Percentiles rank a stretch among this genome's conserved stretches.
Conservation (phyloP, 2,888 invertebrate species). For the Leptopilina syphax region DNA sequence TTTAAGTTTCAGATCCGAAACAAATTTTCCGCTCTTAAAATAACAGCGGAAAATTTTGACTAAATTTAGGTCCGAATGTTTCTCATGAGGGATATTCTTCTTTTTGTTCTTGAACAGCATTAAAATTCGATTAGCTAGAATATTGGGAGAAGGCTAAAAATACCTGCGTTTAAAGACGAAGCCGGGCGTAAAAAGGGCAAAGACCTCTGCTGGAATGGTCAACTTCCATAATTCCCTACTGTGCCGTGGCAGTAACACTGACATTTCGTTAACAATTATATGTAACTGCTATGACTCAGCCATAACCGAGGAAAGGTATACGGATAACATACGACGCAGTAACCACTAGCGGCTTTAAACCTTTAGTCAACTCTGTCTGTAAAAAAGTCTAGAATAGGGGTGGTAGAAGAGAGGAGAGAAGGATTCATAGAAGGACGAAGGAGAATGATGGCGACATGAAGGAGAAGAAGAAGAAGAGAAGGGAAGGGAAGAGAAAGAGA, state of each 20-base stretch:
- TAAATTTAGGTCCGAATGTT: too few species aligned
- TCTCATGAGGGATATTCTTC: too few species aligned
- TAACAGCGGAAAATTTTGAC: too few species aligned
- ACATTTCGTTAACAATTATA: constrained; percentile 39
- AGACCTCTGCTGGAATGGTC: constrained; percentile 28
- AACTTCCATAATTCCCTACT: constrained; percentile 31
- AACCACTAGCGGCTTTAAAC: constrained; percentile 19
- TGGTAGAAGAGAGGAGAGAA: constrained; percentile 2
- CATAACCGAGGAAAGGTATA: constrained; percentile 39
- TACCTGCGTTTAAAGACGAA: background rate
- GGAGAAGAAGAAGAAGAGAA: background rate
- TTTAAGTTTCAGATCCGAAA: too few species aligned
- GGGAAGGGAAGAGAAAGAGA: constrained; percentile 52
- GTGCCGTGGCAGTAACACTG: constrained; percentile 24
- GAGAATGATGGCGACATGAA: too few species aligned
- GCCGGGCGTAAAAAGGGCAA: constrained; percentile 21
- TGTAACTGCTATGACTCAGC: constrained; percentile 40
- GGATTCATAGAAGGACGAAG: constrained; percentile 41
- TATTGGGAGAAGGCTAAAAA: too few species aligned
- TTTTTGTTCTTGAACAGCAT: too few species aligned
- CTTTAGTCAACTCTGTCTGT: constrained; percentile 37
- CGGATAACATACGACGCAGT: constrained; percentile 25
- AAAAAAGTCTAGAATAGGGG: constrained; percentile 26
- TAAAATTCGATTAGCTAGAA: too few species aligned
- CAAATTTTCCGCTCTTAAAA: too few species aligned